phyloP scores from a whole-genome alignment of 2,113 vertebrate genomes.

The Tinamus guttatus region DNA sequence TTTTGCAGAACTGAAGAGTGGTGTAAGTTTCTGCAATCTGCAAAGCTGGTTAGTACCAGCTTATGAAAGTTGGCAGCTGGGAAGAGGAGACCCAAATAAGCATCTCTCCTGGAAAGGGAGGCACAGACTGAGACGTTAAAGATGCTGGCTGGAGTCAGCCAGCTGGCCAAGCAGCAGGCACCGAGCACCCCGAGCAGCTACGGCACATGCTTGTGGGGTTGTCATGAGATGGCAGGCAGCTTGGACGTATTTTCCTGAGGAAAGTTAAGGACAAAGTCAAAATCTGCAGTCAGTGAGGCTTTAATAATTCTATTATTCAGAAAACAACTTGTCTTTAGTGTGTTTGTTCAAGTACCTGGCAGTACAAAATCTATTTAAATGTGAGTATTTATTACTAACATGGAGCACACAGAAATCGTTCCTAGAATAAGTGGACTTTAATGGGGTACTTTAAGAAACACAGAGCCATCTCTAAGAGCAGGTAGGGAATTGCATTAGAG shows the following conservation, averaged over 20 bases:
- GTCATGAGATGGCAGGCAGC: not conserved
- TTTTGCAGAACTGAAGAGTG: not conserved
- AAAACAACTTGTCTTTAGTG: not conserved
- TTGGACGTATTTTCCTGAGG: not conserved
- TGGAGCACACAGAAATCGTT: not conserved
- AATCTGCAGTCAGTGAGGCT: not conserved
- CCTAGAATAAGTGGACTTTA: not conserved
- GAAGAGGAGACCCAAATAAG: not conserved
- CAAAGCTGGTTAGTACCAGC: not conserved
- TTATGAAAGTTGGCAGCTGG: not conserved
- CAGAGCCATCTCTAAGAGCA: not conserved
- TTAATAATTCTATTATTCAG: not conserved
- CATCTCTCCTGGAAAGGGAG: not conserved
- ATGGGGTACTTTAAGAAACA: not conserved
- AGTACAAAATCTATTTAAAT: slow-evolving; percentile 7
- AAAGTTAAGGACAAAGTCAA: not conserved
- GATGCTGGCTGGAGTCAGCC: not conserved
- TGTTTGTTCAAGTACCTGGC: not conserved
- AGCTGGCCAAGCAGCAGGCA: rapidly evolving
- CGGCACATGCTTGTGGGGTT: rapidly evolving
- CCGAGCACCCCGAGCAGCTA: not conserved
- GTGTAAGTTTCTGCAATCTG: not conserved
- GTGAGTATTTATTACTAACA: not conserved
- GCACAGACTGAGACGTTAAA: not conserved
- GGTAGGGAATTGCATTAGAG: not conserved